Evolutionary conservation across 1,140 invertebrate genomes (phyloP).

Genomic region (Nymphalis io): DNA sequence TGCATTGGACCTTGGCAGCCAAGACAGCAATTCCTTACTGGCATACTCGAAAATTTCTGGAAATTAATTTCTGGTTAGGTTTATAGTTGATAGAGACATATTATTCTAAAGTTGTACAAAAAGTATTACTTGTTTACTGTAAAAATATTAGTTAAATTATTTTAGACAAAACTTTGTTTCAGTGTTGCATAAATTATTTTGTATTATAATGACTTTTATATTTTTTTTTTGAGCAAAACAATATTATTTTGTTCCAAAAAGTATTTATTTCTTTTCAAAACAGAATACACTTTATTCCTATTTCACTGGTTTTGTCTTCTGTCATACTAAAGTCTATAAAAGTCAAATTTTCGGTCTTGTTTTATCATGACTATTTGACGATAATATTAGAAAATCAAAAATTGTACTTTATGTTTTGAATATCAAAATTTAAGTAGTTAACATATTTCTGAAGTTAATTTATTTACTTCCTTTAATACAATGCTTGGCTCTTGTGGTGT

Average conservation of each 20-base stretch:
- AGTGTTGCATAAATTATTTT: too few relatives aligned
- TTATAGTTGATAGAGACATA: neutral
- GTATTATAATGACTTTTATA: neutral
- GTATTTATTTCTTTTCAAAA: neutral
- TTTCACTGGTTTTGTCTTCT: too few relatives aligned
- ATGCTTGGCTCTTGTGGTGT: slow-evolving; percentile 57
- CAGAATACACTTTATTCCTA: too few relatives aligned
- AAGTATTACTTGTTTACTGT: neutral
- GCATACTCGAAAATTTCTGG: slow-evolving; percentile 44
- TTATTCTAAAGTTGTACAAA: neutral
- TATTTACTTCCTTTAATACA: slow-evolving; percentile 23
- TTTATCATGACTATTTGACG: too few relatives aligned
- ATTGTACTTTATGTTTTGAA: too few relatives aligned
- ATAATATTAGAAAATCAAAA: too few relatives aligned
- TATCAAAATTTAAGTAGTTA: too few relatives aligned
- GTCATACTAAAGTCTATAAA: too few relatives aligned
- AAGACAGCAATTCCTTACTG: slow-evolving; percentile 65
- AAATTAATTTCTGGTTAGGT: neutral
- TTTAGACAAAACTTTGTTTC: neutral
- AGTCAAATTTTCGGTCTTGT: too few relatives aligned
- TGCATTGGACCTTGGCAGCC: slow-evolving; percentile 67
- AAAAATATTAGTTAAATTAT: too few relatives aligned
- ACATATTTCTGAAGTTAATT: too few relatives aligned
- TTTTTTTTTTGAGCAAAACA: neutral
- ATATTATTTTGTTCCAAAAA: neutral